Base-by-base conservation (phyloP, 2,797 vertebrate genomes). In the Pseudochaenichthys georgianus region DNA sequence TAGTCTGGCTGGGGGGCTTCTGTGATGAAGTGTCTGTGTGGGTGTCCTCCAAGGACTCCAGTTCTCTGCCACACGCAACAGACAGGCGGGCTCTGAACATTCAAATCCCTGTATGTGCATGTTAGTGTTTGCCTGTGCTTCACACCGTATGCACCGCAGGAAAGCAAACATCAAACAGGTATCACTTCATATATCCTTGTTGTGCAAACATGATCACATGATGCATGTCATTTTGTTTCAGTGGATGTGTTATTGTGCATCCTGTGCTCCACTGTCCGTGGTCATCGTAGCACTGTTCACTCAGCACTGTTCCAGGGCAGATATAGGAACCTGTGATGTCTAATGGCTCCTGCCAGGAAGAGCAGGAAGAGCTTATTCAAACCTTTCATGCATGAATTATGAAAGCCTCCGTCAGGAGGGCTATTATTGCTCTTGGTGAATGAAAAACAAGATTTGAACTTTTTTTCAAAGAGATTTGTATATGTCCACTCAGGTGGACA, bases 81-180 rank as follows among this genome's bases (percentile, higher is more conserved):
- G 38, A 51, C 57, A 51, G 34, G 13, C 10, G 48, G n/a, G 17
- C 34, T 66, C 50, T 62, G n/a, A 54, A 68, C 21, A 60, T 64
- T 12, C n/a, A 31, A 52, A 31, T 12, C 9, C 58, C 13, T 11
- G 16, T 42, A 23, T 19, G 60, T 73, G 21, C 61, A 38, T 38
- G 2, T 9, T 6, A 38, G 58, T 7, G 34, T 38, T 6, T 6
- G 6, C 34, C 6, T 38, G 34, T 38, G 34, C 9, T 13, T 38
- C 17, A 17, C 34, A 55, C 47, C 53, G n/a, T 5, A n/a, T 54
- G 41, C 34, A 38, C 53, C 1, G 64, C 48, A 17, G 17, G 9
- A 21, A 19, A 28, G 46, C n/a, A 62, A 62, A 23, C 2, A 10
- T 17, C 28, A 53, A 53, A 70, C 38, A 57, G 10, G 31, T 5